Base-by-base conservation (phyloP, 1,140 invertebrate genomes). In the Spodoptera frugiperda region DNA sequence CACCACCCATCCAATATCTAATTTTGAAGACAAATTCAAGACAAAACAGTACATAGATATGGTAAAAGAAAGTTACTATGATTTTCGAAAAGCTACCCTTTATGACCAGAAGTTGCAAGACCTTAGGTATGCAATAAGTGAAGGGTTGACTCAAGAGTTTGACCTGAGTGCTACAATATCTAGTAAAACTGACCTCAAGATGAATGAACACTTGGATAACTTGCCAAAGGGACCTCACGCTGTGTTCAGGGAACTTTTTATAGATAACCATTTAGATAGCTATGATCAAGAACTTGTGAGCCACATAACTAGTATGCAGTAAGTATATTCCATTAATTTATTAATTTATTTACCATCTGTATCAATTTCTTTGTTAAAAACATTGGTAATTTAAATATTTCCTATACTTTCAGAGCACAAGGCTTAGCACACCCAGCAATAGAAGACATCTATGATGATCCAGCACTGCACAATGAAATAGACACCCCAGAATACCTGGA, bases 41-140 rank as follows among this genome's bases (percentile, higher is more conserved):
- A 90, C 87, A 5, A 92, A 91, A 83, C 81, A 90, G 54, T 87
- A 87, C 55, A 86, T 94, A 55, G 88, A 93, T 76, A 86, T 89
- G 81, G 88, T 94, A 3, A 94, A 93, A 80, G 91, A 94, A 17
- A 94, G 94, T 82, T 94, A 94, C 79, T 93, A 93, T 72, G 94
- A 93, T 81, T 94, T 94, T 88, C 86, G 91, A 54, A 94, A 91
- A 78, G 87, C 92, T 33, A 94, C 94, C 14, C 81, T 94, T 44
- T 93, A 90, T 83, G 90, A 93, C 77, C 93, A 94, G 76, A 91
- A 89, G 76, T 85, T 94, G 63, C 91, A 92, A 67, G 93, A 94
- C 79, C 81, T 94, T 2, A 87, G 90, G 74, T 93, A 90, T 89
- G 94, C 94, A 14, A 94, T 94, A 46, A 93, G 91, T 85, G 92